phyloP scores from a whole-genome alignment of 1,140 invertebrate genomes.

The Pachypsylla venusta region DNA sequence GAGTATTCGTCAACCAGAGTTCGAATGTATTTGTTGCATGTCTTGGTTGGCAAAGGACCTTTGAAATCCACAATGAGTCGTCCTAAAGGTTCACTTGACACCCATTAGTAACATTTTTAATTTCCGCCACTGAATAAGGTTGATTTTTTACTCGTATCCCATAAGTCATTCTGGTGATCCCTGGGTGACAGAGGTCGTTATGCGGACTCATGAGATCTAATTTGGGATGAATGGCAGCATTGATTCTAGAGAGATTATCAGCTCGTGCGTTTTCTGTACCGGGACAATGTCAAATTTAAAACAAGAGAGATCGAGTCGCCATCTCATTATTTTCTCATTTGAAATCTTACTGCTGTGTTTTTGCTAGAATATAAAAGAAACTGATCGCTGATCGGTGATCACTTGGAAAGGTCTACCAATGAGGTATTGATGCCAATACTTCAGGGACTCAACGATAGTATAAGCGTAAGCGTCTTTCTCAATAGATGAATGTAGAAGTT shows the following conservation, averaged over 20 bases:
- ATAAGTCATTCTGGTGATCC: slow-evolving; percentile 20
- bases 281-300: slow-evolving; percentile 9
- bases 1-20: slow-evolving; percentile 28
- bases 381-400: no score
- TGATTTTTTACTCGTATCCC: slow-evolving; percentile 21
- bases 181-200: slow-evolving; percentile 22
- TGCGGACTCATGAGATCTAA: slow-evolving; percentile 17
- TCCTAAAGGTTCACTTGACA: slow-evolving; percentile 21
- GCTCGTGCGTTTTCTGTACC: not conserved
- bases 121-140: slow-evolving; percentile 21
- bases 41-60: slow-evolving; percentile 22
- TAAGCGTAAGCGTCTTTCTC: no score
- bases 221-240: not conserved
- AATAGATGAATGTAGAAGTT: no score
- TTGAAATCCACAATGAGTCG: slow-evolving; percentile 26
- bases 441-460: no score
- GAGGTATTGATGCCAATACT: no score
- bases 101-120: slow-evolving; percentile 16
- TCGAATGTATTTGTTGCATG: slow-evolving; percentile 23
- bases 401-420: no score
- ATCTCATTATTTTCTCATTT: slow-evolving; percentile 11
- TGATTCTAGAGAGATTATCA: slow-evolving; percentile 7
- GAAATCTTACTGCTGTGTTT: not conserved
- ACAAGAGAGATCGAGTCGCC: slow-evolving; percentile 7
- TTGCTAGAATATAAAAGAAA: not conserved